Conservation (phyloP, 1,140 invertebrate genomes). For the Portunus trituberculatus region DNA sequence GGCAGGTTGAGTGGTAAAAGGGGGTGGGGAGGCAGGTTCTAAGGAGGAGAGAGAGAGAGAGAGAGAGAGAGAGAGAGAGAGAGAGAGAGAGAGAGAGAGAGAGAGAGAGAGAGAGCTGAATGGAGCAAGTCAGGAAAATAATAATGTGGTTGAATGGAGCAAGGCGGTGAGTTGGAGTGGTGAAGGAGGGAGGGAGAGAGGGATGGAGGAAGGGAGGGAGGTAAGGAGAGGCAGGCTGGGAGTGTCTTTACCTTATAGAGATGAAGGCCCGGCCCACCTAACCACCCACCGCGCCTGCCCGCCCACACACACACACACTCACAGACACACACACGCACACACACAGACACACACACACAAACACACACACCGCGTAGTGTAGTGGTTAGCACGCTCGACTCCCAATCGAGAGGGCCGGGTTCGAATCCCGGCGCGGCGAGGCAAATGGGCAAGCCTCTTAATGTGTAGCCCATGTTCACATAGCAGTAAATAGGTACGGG, state of each 20-base stretch:
- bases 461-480: too few relatives aligned
- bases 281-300: constrained; percentile 3
- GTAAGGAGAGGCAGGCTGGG: not conserved
- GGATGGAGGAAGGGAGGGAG: not conserved
- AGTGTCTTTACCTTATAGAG: constrained; percentile 25
- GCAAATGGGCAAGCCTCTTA: too few relatives aligned
- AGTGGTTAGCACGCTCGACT: too few relatives aligned
- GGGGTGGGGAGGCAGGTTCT: not conserved
- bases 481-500: too few relatives aligned
- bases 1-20: not conserved
- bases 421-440: too few relatives aligned
- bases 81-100: not conserved
- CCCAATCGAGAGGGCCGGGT: too few relatives aligned
- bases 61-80: constrained; percentile 20
- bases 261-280: not conserved
- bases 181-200: constrained; percentile 10
- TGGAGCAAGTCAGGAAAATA: constrained; percentile 21
- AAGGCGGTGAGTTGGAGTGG: not conserved
- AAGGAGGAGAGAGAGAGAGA: not conserved
- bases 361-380: too few relatives aligned
- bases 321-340: not conserved
- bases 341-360: not conserved
- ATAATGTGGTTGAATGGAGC: constrained; percentile 31
- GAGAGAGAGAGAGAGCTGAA: constrained; percentile 1
- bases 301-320: not conserved